phyloP scores from a whole-genome alignment of 2,888 invertebrate species.

The Graphium colonna region DNA sequence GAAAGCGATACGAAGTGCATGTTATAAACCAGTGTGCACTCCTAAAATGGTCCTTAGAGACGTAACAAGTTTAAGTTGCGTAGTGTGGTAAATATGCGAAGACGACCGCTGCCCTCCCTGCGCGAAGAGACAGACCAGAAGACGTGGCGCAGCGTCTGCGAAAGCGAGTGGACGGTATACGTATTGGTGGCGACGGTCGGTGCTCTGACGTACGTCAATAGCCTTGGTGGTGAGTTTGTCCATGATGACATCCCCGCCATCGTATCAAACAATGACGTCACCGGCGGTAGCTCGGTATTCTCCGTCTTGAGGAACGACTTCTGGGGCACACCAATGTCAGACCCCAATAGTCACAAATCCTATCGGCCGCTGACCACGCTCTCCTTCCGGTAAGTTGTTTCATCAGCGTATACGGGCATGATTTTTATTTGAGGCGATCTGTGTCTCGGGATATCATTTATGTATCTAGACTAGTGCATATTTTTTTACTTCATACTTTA shows the following conservation, averaged over 20 bases:
- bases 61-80: neutral
- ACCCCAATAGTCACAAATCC: slow-evolving; percentile 90
- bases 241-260: slow-evolving; percentile 94
- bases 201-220: slow-evolving; percentile 85
- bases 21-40: no score
- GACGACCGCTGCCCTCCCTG: slow-evolving; percentile 65
- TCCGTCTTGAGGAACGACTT: slow-evolving; percentile 89
- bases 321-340: slow-evolving; percentile 94
- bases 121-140: slow-evolving; percentile 63
- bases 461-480: no score
- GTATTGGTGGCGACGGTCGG: slow-evolving; percentile 83
- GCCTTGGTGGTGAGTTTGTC: slow-evolving; percentile 89
- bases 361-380: slow-evolving; percentile 91
- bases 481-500: neutral
- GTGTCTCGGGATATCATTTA: no score
- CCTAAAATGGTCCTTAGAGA: slow-evolving; percentile 37
- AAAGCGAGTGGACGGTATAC: slow-evolving; percentile 82
- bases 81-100: slow-evolving; percentile 60
- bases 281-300: slow-evolving; percentile 81
- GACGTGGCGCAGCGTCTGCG: slow-evolving; percentile 53
- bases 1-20: no score
- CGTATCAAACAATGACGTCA: slow-evolving; percentile 89
- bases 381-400: slow-evolving; percentile 88
- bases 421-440: no score
- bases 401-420: no score